Base-by-base conservation (phyloP, 35 echinoderm and acorn worm species). In the Holothuria glaberrima region DNA sequence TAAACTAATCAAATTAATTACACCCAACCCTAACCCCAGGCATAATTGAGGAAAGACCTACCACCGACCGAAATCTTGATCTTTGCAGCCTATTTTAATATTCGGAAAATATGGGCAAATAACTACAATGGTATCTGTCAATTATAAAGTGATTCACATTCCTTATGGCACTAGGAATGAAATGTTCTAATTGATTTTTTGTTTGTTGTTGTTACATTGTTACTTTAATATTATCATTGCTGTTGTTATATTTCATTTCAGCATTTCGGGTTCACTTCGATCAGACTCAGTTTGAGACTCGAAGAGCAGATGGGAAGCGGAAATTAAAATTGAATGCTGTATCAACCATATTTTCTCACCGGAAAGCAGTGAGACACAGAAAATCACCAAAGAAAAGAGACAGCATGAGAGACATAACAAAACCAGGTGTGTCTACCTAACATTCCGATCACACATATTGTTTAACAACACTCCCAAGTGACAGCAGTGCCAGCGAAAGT, bases 211-310 rank as follows among this genome's bases (percentile, higher is more conserved):
- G 69, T 30, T 72, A 33, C 13, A 30, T 38, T 80, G 36, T 80
- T 38, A 48, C 36, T 48, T 36, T 80, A 38, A 80, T 14, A 80
- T 36, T 36, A 33, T 82, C 28, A 26, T 58, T 44, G 30, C 46
- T 56, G 46, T 82, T 46, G 17, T 56, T 82, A 20, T 82, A 44
- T 58, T 82, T 58, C 48, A 56, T 46, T 48, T 46, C 78, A 82
- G n/a, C n/a, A n/a, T n/a, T n/a, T n/a, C n/a, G n/a, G 78, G 57
- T 54, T 82, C 78, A 82, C 78, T 82, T 82, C 44, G 78, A 82
- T 28, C 44, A 52, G 34, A 56, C 36, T 16, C 78, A 82, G 44
- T 82, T 82, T 82, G 78, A 82, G 48, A 82, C 46, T 22, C 5
- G 25, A 58, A 82, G 78, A 82, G 78, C 78, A 82, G 78, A 82